These are phyloP conservation scores for Mionectes olivaceus DNA, from an alignment of 2,797 vertebrate genomes.

Conservation along the genomic window DNA sequence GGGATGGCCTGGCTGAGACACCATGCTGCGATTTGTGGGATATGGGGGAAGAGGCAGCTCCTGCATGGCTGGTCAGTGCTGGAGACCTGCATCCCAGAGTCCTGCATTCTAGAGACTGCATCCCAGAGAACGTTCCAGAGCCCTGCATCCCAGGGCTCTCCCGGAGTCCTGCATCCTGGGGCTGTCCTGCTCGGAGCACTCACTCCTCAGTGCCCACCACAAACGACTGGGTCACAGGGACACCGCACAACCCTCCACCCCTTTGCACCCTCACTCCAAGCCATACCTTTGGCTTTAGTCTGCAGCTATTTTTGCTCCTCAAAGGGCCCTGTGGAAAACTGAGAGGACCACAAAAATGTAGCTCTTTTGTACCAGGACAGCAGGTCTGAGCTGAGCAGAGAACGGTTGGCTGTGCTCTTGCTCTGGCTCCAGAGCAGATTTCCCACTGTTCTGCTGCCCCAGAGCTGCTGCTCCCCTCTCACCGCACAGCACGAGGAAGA, in stretches of 20 bases:
- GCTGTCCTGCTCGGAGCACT: background rate
- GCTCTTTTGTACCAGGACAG: background rate
- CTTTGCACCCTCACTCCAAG: background rate
- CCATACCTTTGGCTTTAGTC: background rate
- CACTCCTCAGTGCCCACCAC: background rate
- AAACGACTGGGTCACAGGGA: background rate
- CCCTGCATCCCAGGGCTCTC: background rate
- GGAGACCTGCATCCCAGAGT: background rate
- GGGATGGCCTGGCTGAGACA: background rate
- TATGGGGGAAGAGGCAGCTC: fast-evolving
- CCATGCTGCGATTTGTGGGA: fast-evolving
- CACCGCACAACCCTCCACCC: background rate
- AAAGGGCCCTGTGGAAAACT: background rate
- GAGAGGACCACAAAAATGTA: background rate
- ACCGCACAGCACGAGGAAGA: background rate
- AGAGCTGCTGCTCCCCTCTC: background rate
- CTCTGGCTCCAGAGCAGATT: background rate
- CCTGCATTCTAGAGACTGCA: background rate
- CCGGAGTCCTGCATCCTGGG: fast-evolving
- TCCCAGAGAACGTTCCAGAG: background rate
- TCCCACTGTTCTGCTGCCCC: background rate
- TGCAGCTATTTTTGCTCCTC: constrained; percentile 15
- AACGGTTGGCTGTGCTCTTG: background rate
- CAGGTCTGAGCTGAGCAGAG: background rate
- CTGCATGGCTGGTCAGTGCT: background rate